Base-by-base conservation (phyloP, 2,888 invertebrate species). In the Sialis fuliginosa region DNA sequence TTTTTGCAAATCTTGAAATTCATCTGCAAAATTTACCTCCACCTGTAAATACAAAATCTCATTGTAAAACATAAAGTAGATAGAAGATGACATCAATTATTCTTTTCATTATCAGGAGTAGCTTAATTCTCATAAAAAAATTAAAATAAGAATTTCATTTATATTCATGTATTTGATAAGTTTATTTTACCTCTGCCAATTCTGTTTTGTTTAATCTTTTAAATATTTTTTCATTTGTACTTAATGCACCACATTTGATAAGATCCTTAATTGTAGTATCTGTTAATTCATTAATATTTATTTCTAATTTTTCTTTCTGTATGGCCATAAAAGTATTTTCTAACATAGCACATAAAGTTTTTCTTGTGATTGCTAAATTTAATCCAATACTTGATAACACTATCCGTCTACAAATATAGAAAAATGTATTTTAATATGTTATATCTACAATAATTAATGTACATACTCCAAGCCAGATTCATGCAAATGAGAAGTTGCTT, bases 321-420 rank as follows among this genome's bases (percentile, higher is more conserved):
- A 79, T 71, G 1, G 73, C 68, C 43, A 86, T 60, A 44, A 91
- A 65, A 0, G 86, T 81, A 44, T 64, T 63, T 2, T 59, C 59
- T n/a, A 77, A 59, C 44, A 88, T 63, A 2, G 62, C 58, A 43
- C 70, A 67, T 22, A 85, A 61, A 42, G 67, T 62, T 0, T 54
- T 55, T 33, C 75, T 65, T 3, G 72, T 74, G 48, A 60, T 62
- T 0, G 81, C 81, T 35, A 84, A 65, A 1, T 70, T 66, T 22
- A 85, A 65, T 39, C 80, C 77, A 49, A 82, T 75, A 1, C 77
- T 77, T 57, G 81, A 81, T 12, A 88, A 63, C 49, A 86, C 63
- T 45, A 86, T 66, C 39, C 74, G 70, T 54, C 74, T 9, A 35
- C n/a, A 35, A 40, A n/a, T 40, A n/a, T 7, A 40, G 12, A 40